Conservation (phyloP, 2,888 invertebrate species). For the Eupelmus urozonus region DNA sequence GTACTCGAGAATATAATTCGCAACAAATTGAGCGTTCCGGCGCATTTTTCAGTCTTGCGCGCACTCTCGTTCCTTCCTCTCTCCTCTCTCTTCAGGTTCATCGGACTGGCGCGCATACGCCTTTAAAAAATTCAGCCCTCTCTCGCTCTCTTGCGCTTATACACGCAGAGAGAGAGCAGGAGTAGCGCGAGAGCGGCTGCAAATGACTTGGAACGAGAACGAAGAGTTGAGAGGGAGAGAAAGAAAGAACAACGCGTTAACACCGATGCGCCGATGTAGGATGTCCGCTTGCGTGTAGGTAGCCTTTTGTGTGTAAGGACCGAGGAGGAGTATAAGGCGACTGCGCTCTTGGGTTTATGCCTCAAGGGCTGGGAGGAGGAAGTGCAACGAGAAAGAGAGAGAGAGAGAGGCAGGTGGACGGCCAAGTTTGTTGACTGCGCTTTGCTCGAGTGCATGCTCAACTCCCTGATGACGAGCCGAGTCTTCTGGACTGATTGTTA, state of each 20-base stretch:
- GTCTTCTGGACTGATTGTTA: too few species aligned
- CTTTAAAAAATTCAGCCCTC: background rate
- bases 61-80: background rate
- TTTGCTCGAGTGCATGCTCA: too few species aligned
- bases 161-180: background rate
- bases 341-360: background rate
- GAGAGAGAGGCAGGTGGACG: slow-evolving; percentile 10
- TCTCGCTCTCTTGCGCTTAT: background rate
- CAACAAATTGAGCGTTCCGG: slow-evolving; percentile 49
- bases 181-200: background rate
- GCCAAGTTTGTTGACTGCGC: background rate
- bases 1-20: slow-evolving; percentile 50
- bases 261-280: slow-evolving; percentile 16
- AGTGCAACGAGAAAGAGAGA: background rate
- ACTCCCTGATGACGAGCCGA: too few species aligned
- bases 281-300: background rate
- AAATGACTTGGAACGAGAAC: slow-evolving; percentile 13
- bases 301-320: slow-evolving; percentile 1
- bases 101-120: background rate
- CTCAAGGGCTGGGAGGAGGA: background rate
- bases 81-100: slow-evolving; percentile 18
- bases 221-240: too few species aligned
- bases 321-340: background rate
- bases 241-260: too few species aligned
- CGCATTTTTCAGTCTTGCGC: slow-evolving; percentile 22